These are phyloP conservation scores for Nothobranchius furzeri DNA, from an alignment of 2,113 vertebrate species.

Conservation along the genomic window DNA sequence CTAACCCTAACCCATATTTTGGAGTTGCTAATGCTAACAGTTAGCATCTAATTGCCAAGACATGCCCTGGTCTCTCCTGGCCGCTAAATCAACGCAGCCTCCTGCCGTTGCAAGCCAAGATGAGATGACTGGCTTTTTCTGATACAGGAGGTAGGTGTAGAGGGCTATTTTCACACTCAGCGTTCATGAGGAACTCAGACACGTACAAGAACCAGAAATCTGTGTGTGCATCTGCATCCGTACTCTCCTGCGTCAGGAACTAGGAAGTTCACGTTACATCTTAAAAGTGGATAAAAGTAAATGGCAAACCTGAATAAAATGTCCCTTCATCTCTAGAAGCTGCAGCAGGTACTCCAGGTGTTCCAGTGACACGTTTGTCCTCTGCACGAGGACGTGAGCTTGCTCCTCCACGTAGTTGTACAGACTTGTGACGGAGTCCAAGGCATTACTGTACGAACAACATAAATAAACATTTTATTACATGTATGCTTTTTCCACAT, in stretches of 20 bases:
- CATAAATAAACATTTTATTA: no score
- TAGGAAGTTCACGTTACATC: neutral
- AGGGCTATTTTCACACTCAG: no score
- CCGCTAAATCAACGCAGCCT: no score
- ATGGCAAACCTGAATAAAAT: constrained; percentile 82
- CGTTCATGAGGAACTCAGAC: no score
- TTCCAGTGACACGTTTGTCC: constrained; percentile 86
- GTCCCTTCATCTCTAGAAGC: constrained; percentile 79
- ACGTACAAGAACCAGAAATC: neutral
- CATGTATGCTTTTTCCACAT: no score
- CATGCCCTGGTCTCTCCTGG: no score
- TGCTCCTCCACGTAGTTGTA: constrained; percentile 89
- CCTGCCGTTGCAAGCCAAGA: no score
- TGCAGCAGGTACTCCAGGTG: constrained; percentile 84
- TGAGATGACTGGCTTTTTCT: no score
- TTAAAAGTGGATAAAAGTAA: neutral
- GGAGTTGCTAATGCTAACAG: no score
- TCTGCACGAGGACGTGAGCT: constrained; percentile 86
- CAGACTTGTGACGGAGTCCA: constrained; percentile 80
- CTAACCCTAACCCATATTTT: no score
- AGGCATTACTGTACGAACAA: constrained; percentile 72
- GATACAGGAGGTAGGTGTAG: no score
- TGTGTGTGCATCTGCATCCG: neutral
- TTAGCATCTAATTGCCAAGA: no score
- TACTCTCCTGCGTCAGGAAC: neutral